Evolutionary conservation across 2,113 vertebrate genomes (phyloP), one percentile per base, ranked within the genome.

Genomic region (Dryoscopus gambensis): DNA sequence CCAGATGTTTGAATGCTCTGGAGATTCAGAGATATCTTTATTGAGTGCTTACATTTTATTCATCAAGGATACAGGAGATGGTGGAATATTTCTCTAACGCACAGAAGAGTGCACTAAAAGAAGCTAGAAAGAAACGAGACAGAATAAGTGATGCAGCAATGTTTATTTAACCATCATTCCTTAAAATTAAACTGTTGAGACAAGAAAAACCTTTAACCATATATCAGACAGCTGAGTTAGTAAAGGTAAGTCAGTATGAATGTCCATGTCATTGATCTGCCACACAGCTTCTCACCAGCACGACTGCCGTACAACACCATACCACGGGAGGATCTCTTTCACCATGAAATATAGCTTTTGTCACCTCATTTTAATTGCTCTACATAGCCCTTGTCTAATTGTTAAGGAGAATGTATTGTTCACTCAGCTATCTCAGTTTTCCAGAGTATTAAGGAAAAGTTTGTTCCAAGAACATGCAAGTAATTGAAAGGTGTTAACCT

Each of bases 401-500:
- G n/a, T 85, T 95, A 89, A 94, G 73, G 50, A 90, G 57, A 94
- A 62, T 15, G 3, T 75, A 30, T 13, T 78, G 9, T 52, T 95
- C 35, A 89, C 22, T 84, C 4, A 53, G 6, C 52, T 83, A 49
- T 69, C 64, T 81, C 15, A 33, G 13, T 79, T 96, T 93, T 76
- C 44, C 78, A 33, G 46, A 65, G 23, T 53, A 13, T 62, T 76
- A 96, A 91, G 75, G 76, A 93, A 93, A 85, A 89, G 79, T 59
- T 90, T 53, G 8, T 70, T 95, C 71, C 59, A 90, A 94, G 78
- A 78, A 13, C 30, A 77, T 65, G 31, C 10, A 47, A 88, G 40
- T 87, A 90, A 82, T 65, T 95, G 60, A 89, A 90, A 90, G 15
- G 16, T 84, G 81, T 87, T 86, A 87, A 91, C 74, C 30, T 76